phyloP scores from a whole-genome alignment of 2,888 invertebrate genomes.

The Trileptium ribeirensis region DNA sequence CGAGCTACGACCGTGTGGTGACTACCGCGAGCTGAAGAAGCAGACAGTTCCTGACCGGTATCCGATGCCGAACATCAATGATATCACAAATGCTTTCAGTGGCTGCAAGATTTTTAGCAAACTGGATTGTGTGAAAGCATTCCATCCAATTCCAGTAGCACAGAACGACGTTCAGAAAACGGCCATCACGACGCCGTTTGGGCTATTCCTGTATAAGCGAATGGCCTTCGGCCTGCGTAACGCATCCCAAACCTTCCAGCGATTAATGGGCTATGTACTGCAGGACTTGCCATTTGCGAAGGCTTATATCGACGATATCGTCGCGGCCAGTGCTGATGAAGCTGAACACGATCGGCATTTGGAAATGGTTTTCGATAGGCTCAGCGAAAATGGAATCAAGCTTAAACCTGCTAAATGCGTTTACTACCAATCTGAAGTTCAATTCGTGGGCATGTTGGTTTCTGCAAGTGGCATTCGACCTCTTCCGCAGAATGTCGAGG shows the following conservation, averaged over 20 bases:
- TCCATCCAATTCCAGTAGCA: slow-evolving; percentile 22
- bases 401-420: neutral
- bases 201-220: slow-evolving; percentile 32
- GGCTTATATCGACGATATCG: slow-evolving; percentile 5
- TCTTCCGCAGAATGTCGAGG: neutral
- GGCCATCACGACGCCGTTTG: slow-evolving; percentile 27
- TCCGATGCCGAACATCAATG: slow-evolving; percentile 18
- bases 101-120: slow-evolving; percentile 10
- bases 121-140: slow-evolving; percentile 25
- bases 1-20: slow-evolving; percentile 7
- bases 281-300: neutral
- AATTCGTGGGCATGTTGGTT: slow-evolving; percentile 4
- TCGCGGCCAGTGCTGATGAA: neutral
- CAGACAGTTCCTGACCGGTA: slow-evolving; percentile 12
- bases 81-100: slow-evolving; percentile 13
- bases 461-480: neutral
- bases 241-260: slow-evolving; percentile 34
- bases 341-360: neutral
- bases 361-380: neutral
- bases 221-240: slow-evolving; percentile 35
- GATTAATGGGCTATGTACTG: slow-evolving; percentile 19
- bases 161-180: slow-evolving; percentile 28
- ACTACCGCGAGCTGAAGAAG: slow-evolving; percentile 18
- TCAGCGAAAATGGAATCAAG: neutral
- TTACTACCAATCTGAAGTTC: neutral